Evolutionary conservation across 1,140 invertebrate genomes (phyloP).

Genomic region (Pentalonia nigronervosa): DNA sequence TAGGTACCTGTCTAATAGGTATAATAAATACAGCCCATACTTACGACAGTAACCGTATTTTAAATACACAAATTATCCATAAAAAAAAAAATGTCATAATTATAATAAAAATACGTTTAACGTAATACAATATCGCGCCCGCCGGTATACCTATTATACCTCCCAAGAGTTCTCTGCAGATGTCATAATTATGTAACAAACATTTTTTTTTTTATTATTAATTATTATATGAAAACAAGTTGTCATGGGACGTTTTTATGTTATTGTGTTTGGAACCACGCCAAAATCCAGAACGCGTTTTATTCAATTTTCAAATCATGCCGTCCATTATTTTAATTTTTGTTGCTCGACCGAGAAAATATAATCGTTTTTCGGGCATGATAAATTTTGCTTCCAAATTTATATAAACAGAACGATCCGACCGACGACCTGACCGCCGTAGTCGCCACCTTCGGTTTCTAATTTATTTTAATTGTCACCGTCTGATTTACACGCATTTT

Average conservation of each 20-base stretch:
- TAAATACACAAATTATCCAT: background rate
- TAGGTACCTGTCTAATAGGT: background rate
- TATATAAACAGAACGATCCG: background rate
- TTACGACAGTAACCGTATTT: background rate
- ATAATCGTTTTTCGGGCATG: background rate
- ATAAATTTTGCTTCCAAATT: background rate
- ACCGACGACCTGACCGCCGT: background rate
- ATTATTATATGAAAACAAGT: background rate
- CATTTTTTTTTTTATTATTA: background rate
- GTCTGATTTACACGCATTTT: background rate
- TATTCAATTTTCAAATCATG: background rate
- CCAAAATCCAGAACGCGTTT: background rate
- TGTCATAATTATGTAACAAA: background rate
- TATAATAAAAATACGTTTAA: conserved; percentile 3
- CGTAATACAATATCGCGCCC: background rate
- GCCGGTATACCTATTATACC: background rate
- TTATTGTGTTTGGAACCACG: background rate
- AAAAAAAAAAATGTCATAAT: background rate
- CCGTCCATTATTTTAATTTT: background rate
- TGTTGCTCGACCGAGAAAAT: background rate
- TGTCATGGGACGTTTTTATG: background rate
- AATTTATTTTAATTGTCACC: conserved; percentile 19
- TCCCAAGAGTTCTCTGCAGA: background rate
- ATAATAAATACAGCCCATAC: background rate
- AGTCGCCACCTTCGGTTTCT: background rate